phyloP scores from a whole-genome alignment of 2,797 vertebrate genomes.

The Peromyscus nudipes region DNA sequence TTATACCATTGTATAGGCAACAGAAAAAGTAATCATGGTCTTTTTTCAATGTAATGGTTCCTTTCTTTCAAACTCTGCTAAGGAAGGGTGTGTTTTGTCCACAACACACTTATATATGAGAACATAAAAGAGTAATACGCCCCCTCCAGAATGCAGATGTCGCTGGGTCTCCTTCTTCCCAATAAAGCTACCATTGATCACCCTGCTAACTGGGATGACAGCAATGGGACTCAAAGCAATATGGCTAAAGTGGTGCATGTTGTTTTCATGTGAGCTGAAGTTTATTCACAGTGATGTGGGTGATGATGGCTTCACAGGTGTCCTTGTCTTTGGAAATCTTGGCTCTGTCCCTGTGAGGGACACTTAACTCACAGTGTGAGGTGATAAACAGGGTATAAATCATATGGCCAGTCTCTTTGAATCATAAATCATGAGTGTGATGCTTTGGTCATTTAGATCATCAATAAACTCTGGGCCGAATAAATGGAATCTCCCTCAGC shows the following conservation, averaged over 20 bases:
- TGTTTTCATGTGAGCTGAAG: conserved; percentile 28
- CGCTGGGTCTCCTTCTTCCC: not conserved
- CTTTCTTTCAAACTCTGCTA: not conserved
- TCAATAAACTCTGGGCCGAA: conserved; percentile 60
- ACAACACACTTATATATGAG: not conserved
- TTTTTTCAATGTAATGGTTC: not conserved
- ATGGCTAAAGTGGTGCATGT: not conserved
- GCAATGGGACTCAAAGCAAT: conserved; percentile 15
- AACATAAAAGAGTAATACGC: conserved; percentile 4
- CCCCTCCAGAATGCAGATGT: not conserved
- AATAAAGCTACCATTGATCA: not conserved
- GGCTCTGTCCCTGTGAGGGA: conserved; percentile 46
- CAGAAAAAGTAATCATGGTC: not conserved
- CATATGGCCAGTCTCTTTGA: conserved; percentile 64
- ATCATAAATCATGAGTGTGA: conserved; percentile 66
- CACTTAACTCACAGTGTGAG: conserved; percentile 54
- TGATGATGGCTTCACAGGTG: conserved; percentile 18
- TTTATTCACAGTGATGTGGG: conserved; percentile 20
- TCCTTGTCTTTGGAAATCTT: conserved; percentile 53
- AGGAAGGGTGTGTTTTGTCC: not conserved
- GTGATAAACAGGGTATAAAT: conserved; percentile 70
- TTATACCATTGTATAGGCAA: not conserved
- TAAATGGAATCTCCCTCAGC: conserved; percentile 69
- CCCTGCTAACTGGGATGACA: not conserved
- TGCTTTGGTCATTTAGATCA: conserved; percentile 74